Evolutionary conservation across 2,113 vertebrate genomes (phyloP), one percentile per base, ranked within the genome.

Genomic region (Ptychochromis oligacanthus): DNA sequence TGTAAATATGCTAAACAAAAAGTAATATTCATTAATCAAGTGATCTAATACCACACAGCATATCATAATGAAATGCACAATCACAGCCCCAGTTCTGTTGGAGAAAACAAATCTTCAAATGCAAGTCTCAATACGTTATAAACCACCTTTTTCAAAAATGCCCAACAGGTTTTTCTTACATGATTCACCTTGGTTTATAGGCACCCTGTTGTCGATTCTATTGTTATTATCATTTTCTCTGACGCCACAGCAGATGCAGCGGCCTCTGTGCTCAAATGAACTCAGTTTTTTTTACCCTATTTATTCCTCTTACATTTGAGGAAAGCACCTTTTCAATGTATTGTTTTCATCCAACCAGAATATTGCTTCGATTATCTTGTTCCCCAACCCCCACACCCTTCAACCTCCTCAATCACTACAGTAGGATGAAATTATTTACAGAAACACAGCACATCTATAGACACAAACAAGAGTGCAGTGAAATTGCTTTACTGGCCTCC

Each of bases 401-500:
- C 75, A 78, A 54, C 40, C 77, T 82, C 84, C 80, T 59, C 57
- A 77, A 60, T 79, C 84, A 70, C 59, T 62, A 75, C 57, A 86
- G 80, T 61, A 57, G 82, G 80, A 89, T 84, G 59, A 88, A 84
- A 90, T 92, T 61, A 79, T 80, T 91, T 75, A 38, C 57, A 84
- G 77, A 80, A 82, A 70, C 65, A 87, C 76, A 85, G 86, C 82
- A 83, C 87, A 88, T 90, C 82, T 84, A 87, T 86, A 88, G 82
- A 91, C 75, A 81, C 60, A 82, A 75, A 72, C 62, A 89, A 28
- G 28, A 80, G 82, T 22, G 86, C 89, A 90, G 85, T 84, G 79
- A 83, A 79, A 82, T 90, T 92, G 88, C 89, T 93, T 88, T 75
- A 79, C 85, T 84, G 94, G 93, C 94, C 94, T 95, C 85, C 82